A percentile compares a stretch with the other conserved stretches of the same genome.
Evolutionary conservation across 2,113 vertebrate genomes (phyloP).

Genomic region (Cnemophilus loriae): DNA sequence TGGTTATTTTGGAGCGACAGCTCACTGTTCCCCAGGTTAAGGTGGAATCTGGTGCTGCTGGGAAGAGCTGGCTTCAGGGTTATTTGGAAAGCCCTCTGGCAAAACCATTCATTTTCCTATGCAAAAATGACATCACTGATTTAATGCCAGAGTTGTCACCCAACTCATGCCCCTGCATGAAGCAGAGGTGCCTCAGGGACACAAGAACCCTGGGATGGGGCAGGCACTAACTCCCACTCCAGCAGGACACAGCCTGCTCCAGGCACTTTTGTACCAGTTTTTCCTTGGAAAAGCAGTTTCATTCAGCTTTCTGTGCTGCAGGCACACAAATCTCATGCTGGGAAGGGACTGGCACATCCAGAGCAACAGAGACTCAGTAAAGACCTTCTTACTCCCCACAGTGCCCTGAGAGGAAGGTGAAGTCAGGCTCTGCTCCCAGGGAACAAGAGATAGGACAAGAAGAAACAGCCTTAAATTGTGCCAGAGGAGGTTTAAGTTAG

Average conservation of each 20-base stretch:
- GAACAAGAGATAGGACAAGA: neutral
- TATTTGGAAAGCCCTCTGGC: neutral
- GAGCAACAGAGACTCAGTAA: neutral
- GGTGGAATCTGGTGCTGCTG: neutral
- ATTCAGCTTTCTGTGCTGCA: neutral
- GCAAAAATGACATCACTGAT: neutral
- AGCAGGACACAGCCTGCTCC: neutral
- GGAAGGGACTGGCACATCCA: neutral
- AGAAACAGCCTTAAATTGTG: neutral
- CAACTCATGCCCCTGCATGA: neutral
- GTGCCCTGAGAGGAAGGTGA: neutral
- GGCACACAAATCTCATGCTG: fast-evolving
- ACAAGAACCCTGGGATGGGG: neutral
- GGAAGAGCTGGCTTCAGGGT: neutral
- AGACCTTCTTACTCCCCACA: neutral
- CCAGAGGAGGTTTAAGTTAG: neutral
- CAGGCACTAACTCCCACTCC: fast-evolving
- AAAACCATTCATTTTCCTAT: neutral
- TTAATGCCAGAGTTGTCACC: neutral
- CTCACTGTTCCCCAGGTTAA: neutral
- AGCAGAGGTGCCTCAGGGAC: fast-evolving
- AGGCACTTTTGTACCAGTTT: fast-evolving
- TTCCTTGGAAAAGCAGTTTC: neutral
- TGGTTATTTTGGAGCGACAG: neutral
- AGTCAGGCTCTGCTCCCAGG: neutral